Conservation (phyloP, 2,888 invertebrate genomes). For the Atethmia centrago region DNA sequence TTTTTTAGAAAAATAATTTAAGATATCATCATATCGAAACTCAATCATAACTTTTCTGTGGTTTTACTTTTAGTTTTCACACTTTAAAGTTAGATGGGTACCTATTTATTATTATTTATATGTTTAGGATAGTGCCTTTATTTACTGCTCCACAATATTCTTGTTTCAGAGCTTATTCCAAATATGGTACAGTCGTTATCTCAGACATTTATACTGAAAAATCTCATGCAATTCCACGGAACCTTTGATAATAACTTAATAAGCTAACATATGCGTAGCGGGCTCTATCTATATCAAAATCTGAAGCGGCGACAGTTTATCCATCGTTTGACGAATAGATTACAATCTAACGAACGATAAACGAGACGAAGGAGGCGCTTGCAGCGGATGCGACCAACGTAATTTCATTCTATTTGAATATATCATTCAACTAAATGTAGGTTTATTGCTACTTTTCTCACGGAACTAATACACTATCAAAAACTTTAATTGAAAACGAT, state of each 20-base stretch:
- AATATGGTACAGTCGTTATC: slow-evolving; percentile 52
- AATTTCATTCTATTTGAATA: slow-evolving; percentile 89
- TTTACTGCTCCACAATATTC: slow-evolving; percentile 16
- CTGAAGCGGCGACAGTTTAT: slow-evolving; percentile 77
- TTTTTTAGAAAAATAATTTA: slow-evolving; percentile 6
- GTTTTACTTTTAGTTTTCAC: slow-evolving; percentile 1
- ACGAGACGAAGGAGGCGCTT: slow-evolving; percentile 83
- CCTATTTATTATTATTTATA: background rate
- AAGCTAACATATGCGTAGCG: slow-evolving; percentile 71
- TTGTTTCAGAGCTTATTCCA: slow-evolving; percentile 33
- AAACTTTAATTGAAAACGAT: slow-evolving; percentile 87
- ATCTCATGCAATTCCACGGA: slow-evolving; percentile 65
- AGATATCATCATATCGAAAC: background rate
- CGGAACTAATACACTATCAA: slow-evolving; percentile 89
- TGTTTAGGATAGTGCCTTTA: background rate
- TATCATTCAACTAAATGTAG: slow-evolving; percentile 89
- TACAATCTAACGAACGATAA: slow-evolving; percentile 82
- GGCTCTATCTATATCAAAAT: slow-evolving; percentile 79
- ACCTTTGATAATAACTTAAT: slow-evolving; percentile 68
- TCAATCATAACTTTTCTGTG: background rate
- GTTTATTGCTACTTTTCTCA: slow-evolving; percentile 90
- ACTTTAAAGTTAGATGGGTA: background rate
- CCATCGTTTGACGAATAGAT: slow-evolving; percentile 87
- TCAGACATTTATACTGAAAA: slow-evolving; percentile 49
- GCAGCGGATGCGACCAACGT: slow-evolving; percentile 87